Percentiles rank a stretch among this genome's conserved stretches.
phyloP scores from a whole-genome alignment of 2,113 vertebrate species.

The Eurystomus gularis region DNA sequence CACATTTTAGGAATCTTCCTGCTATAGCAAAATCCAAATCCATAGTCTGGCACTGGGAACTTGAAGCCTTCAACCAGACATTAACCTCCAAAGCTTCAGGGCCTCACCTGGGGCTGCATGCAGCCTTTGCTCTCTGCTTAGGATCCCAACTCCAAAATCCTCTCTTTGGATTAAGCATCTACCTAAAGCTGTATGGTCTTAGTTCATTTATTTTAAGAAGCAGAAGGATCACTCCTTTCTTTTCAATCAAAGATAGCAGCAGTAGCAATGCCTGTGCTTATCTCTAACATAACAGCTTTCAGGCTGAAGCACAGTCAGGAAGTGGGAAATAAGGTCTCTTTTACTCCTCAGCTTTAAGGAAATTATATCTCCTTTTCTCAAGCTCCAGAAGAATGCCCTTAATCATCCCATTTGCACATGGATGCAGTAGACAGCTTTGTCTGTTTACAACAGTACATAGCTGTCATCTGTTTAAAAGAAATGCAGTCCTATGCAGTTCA shows the following conservation, averaged over 20 bases:
- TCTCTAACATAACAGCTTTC: neutral
- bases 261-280: neutral
- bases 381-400: neutral
- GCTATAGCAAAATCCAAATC: neutral
- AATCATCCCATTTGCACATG: neutral
- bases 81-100: neutral
- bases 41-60: neutral
- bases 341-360: neutral
- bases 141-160: neutral
- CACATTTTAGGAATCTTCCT: neutral
- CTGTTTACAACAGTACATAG: neutral
- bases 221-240: neutral
- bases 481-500: neutral
- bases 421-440: slow-evolving; percentile 1
- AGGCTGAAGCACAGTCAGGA: neutral
- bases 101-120: neutral
- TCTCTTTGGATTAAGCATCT: neutral
- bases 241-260: neutral
- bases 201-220: neutral
- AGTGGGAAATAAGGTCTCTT: neutral
- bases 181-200: neutral
- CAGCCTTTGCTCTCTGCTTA: neutral
- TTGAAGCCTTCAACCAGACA: neutral
- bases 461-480: neutral
- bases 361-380: neutral